Evolutionary conservation across 2,888 invertebrate species (phyloP), one percentile per base, ranked within the genome.

Genomic region (Tachina lurida): DNA sequence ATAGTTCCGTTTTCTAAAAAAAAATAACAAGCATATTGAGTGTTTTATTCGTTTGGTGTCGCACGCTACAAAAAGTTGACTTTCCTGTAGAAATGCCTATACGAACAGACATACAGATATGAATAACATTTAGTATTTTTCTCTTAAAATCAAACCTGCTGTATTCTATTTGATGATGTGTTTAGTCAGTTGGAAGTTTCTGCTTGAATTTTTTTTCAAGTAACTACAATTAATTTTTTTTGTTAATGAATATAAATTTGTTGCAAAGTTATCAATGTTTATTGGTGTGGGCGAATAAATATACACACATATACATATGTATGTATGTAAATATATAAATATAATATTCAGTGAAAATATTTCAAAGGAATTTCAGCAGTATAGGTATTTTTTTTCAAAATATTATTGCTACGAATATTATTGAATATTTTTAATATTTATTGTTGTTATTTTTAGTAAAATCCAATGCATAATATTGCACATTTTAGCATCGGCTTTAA

Each of bases 171-270:
- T 68, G 15, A 9, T 68, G 12, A 13, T 49, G 39, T 41, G 22
- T 49, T 71, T 58, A 58, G 58, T 73, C 65, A 58, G 9, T 58
- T 49, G 49, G 17, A 74, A 22, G 43, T 43, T 73, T 65, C n/a
- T 58, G 73, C 58, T 52, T 73, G 65, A 65, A 47, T 73, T 41
- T 79, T 17, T 56, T 56, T 68, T 68, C 31, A 58, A 73, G 65
- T 43, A 43, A 41, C 41, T 31, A 65, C 45, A 58, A 67, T 80
- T 71, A 56, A 65, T 2, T 58, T 73, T 58, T 73, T 71, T 8
- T 22, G 41, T 80, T 67, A 74, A 70, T 56, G 39, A 58, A 56
- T 52, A 58, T 58, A 17, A n/a, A 70, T 62, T 45, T 19, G 56
- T 13, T 41, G 10, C 19, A 65, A 56, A 45, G 63, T n/a, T 49